These are phyloP conservation scores for Heliconius nattereri DNA, from an alignment of 1,140 invertebrate species.

Conservation along the genomic window DNA sequence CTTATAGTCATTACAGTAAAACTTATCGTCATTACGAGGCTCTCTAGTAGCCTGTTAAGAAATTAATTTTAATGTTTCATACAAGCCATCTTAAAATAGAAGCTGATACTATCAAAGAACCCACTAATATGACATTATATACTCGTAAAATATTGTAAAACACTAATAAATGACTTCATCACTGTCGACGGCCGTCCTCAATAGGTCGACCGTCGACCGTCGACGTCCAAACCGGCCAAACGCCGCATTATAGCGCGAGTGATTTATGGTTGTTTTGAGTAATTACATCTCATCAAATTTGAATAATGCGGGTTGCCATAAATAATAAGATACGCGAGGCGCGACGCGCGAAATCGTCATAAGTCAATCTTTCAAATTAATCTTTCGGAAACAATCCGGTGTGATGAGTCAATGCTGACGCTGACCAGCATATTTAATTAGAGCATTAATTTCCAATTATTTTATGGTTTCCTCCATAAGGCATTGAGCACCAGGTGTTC, in stretches of 20 bases:
- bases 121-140: constrained; percentile 41
- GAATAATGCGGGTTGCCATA: constrained; percentile 74
- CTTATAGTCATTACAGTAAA: constrained; percentile 49
- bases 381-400: constrained; percentile 63
- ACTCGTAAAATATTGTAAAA: constrained; percentile 64
- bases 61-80: constrained; percentile 15
- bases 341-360: constrained; percentile 68
- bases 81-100: constrained; percentile 16
- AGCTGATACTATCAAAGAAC: constrained; percentile 23
- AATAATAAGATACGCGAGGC: constrained; percentile 64
- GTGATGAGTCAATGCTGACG: constrained; percentile 70
- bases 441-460: constrained; percentile 76
- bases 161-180: constrained; percentile 69
- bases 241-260: constrained; percentile 68
- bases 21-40: constrained; percentile 38
- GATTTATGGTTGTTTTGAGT: constrained; percentile 78
- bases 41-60: background rate
- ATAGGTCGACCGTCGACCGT: constrained; percentile 44
- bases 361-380: constrained; percentile 77
- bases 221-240: constrained; percentile 65
- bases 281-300: constrained; percentile 79
- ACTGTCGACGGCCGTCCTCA: constrained; percentile 43
- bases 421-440: constrained; percentile 74
- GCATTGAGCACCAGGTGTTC: constrained; percentile 64
- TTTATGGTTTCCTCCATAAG: constrained; percentile 55